phyloP scores from a whole-genome alignment of 1,140 invertebrate genomes.

The Caenorhabditis tropicalis region DNA sequence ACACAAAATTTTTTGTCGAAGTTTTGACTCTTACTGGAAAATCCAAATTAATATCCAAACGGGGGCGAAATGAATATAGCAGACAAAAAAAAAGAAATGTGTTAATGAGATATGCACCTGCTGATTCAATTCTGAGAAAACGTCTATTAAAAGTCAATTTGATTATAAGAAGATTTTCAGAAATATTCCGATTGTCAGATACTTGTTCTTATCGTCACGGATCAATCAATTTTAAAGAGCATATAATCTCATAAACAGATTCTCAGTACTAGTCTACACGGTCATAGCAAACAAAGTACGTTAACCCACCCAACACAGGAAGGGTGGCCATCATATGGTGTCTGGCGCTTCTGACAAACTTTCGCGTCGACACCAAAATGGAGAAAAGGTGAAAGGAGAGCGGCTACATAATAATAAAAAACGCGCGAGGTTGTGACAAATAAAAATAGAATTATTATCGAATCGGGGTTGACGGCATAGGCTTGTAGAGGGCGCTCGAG shows the following conservation, averaged over 20 bases:
- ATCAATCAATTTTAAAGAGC: too few relatives aligned
- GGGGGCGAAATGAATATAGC: not conserved
- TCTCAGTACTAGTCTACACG: not conserved
- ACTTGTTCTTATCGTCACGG: too few relatives aligned
- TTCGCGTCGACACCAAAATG: not conserved
- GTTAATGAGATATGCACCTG: not conserved
- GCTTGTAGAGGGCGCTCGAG: not conserved
- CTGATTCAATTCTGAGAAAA: not conserved
- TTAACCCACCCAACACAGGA: not conserved
- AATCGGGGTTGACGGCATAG: not conserved
- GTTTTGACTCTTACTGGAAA: too few relatives aligned
- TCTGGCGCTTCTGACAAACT: slow-evolving; percentile 30
- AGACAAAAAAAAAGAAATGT: not conserved
- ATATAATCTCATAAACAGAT: too few relatives aligned
- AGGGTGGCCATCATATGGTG: not conserved
- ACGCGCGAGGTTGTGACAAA: not conserved
- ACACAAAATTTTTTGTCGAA: too few relatives aligned
- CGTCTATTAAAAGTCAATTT: too few relatives aligned
- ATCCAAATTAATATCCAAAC: too few relatives aligned
- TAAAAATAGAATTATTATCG: slow-evolving; percentile 44
- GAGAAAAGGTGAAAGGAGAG: slow-evolving; percentile 14
- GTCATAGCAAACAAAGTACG: slow-evolving; percentile 16
- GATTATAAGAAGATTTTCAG: not conserved
- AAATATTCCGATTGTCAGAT: too few relatives aligned
- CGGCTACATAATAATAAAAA: slow-evolving; percentile 6